Evolutionary conservation across 2,113 vertebrate genomes (phyloP).

Genomic region (Carollia perspicillata): DNA sequence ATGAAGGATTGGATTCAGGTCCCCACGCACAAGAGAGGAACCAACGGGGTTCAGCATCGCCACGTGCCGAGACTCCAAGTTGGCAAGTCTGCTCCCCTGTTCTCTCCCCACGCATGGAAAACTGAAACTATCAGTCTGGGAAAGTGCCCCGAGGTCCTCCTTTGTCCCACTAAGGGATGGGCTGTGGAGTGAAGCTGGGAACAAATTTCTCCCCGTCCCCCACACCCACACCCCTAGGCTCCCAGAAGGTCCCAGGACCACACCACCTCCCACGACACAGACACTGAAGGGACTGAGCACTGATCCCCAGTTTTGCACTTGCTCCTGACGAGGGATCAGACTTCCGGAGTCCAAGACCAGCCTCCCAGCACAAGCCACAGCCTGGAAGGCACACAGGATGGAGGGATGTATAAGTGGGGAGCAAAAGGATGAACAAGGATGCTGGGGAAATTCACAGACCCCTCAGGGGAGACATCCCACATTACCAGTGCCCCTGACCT

Average conservation of each 20-base stretch:
- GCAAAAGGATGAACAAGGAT: background rate
- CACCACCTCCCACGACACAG: background rate
- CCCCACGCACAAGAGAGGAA: too few relatives aligned
- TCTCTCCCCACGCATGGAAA: background rate
- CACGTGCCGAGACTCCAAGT: background rate
- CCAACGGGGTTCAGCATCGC: fast-evolving
- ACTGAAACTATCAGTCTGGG: background rate
- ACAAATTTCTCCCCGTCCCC: too few relatives aligned
- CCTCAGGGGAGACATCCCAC: background rate
- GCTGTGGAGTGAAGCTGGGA: background rate
- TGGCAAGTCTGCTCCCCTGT: background rate
- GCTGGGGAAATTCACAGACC: background rate
- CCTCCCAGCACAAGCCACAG: fast-evolving
- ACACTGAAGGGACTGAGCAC: background rate
- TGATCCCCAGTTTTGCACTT: background rate
- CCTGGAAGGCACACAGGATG: background rate
- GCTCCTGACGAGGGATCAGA: background rate
- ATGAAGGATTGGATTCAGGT: background rate
- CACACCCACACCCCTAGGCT: background rate
- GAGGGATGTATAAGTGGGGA: background rate
- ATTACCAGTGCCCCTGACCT: background rate
- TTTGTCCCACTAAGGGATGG: background rate
- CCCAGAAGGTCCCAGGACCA: background rate
- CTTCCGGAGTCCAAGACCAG: background rate
- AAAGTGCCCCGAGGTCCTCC: background rate